phyloP scores from a whole-genome alignment of 1,140 invertebrate genomes.

The Mamestra configurata region DNA sequence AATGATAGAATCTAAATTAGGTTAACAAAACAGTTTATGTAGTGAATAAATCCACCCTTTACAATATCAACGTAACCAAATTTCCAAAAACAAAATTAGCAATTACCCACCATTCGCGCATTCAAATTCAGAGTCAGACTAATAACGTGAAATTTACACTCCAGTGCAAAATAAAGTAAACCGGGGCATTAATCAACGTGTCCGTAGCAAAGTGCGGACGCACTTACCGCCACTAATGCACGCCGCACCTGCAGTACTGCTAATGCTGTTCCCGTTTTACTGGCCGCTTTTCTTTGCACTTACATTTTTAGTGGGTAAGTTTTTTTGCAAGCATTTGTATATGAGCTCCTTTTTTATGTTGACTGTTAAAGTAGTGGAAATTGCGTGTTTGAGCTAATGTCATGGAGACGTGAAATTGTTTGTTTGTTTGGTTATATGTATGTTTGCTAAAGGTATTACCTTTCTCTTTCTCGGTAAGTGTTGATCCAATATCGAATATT shows the following conservation, averaged over 20 bases:
- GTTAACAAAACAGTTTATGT: no score
- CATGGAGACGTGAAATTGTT: no score
- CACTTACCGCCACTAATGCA: slow-evolving; percentile 48
- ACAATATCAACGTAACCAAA: no score
- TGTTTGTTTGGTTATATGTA: no score
- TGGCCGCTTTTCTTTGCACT: slow-evolving; percentile 18
- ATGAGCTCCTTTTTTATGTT: neutral
- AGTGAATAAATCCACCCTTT: no score
- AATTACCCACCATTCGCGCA: neutral
- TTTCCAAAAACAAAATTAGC: neutral
- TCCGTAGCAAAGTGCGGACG: slow-evolving; percentile 38
- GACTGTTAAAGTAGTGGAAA: no score
- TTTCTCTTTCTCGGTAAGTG: no score
- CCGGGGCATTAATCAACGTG: slow-evolving; percentile 48
- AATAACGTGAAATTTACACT: slow-evolving; percentile 34
- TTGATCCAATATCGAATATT: no score
- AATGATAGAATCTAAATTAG: no score
- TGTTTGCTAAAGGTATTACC: no score
- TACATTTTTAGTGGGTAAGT: slow-evolving; percentile 23
- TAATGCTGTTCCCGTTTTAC: slow-evolving; percentile 42
- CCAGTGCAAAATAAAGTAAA: slow-evolving; percentile 47
- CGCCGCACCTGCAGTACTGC: slow-evolving; percentile 38
- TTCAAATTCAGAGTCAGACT: neutral
- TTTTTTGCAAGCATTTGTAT: slow-evolving; percentile 27
- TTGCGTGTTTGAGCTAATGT: no score